A percentile compares a stretch with the other conserved stretches of the same genome.
Evolutionary conservation across 2,113 vertebrate genomes (phyloP).

Genomic region (Petrocephalus microphthalmus): DNA sequence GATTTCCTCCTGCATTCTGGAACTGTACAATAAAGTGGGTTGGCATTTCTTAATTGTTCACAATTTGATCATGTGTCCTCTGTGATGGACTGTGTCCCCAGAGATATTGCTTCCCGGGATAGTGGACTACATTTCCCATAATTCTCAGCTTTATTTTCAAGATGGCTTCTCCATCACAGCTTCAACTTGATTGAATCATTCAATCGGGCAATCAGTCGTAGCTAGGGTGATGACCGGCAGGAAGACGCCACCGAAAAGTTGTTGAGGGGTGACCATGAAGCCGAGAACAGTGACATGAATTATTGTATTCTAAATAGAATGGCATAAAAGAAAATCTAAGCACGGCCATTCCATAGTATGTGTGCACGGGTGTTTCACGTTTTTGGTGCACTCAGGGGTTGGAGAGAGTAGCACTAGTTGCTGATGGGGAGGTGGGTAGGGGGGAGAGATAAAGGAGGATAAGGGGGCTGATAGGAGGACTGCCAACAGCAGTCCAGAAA

Average conservation of each 20-base stretch:
- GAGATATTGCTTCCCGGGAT: not conserved
- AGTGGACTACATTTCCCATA: not conserved
- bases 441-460: not conserved
- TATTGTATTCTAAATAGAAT: too few species aligned
- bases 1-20: not conserved
- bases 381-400: not conserved
- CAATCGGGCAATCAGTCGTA: not conserved
- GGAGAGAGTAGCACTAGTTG: not conserved
- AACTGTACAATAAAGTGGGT: not conserved
- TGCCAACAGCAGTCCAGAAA: not conserved
- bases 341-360: not conserved
- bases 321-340: not conserved
- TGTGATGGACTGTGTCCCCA: not conserved
- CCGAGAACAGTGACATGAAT: not conserved
- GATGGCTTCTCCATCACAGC: not conserved
- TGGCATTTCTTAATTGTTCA: not conserved
- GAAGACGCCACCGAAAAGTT: not conserved
- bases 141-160: not conserved
- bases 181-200: not conserved
- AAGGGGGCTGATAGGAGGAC: not conserved
- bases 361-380: not conserved
- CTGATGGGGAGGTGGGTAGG: not conserved
- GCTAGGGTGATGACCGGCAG: not conserved
- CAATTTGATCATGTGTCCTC: not conserved
- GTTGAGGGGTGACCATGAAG: not conserved